phyloP scores from a whole-genome alignment of 1,140 invertebrate species.

The Macrosteles quadrilineatus region DNA sequence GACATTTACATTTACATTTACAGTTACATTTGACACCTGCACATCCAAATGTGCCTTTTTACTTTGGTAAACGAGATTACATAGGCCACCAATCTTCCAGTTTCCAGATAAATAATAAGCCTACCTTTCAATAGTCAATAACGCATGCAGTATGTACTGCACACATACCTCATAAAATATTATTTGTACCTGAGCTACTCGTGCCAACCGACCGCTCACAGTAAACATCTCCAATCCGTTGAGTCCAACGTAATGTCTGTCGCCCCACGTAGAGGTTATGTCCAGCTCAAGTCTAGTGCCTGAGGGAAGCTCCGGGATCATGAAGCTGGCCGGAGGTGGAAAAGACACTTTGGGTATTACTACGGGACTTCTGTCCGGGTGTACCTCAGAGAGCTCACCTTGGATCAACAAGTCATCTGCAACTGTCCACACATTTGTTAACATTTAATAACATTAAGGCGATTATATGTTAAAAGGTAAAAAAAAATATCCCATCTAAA shows the following conservation, averaged over 20 bases:
- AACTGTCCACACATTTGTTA: too few relatives aligned
- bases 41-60: too few relatives aligned
- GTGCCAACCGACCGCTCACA: slow-evolving; percentile 58
- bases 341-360: neutral
- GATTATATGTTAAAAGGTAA: too few relatives aligned
- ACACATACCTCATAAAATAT: too few relatives aligned
- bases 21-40: too few relatives aligned
- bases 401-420: too few relatives aligned
- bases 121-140: neutral
- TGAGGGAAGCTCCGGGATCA: slow-evolving; percentile 73
- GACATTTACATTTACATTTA: too few relatives aligned
- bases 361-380: neutral
- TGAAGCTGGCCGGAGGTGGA: slow-evolving; percentile 37
- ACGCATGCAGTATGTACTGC: neutral
- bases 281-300: slow-evolving; percentile 67
- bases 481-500: too few relatives aligned
- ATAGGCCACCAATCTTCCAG: too few relatives aligned
- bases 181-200: slow-evolving; percentile 57
- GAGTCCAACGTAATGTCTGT: slow-evolving; percentile 75
- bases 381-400: too few relatives aligned
- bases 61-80: too few relatives aligned
- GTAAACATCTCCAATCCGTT: slow-evolving; percentile 81
- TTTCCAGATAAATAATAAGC: neutral
- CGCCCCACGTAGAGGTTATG: slow-evolving; percentile 80
- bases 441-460: too few relatives aligned